Base-by-base conservation (phyloP, 2,888 invertebrate genomes). In the Helobdella robusta region DNA sequence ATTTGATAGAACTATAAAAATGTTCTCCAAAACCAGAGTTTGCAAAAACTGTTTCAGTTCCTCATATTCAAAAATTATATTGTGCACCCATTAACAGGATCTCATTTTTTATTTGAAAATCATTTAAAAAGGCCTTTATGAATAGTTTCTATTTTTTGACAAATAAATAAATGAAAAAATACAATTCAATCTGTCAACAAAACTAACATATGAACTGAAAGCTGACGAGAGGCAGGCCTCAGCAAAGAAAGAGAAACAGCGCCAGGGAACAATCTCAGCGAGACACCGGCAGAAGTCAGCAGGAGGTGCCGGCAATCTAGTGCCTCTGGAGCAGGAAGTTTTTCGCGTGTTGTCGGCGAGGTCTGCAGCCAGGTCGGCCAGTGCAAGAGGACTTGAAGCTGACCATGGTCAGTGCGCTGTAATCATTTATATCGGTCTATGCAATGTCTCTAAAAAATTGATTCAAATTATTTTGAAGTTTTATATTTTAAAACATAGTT, bases 251-350 rank as follows among this genome's bases (percentile, higher is more conserved):
- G 56, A 56, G 32, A 56, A 56, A 11, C 56, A 25, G 15, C 56
- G 56, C 56, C n/a, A 6, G n/a, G 56, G 56, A 4, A 32, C 56
- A 6, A 56, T 56, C 2, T 56, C 56, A 6, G 56, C 56, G 1
- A n/a, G 56, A 6, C 56, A 56, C 28, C 56, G 56, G 11, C 56
- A 56, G 28, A 56, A 56, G 23, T 1, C 56, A 28, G 56, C 32
- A 4, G 23, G 5, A 5, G 20, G 23, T 20, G 56, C 30, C 5
- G 28, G 30, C 8, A 30, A 5, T 30, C n/a, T n/a, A n/a, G 25
- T 18, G 28, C 28, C 56, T 30, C 32, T 56, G 56, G 56, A 56
- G 32, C 30, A 56, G n/a, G 56, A 56, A 56, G 56, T 56, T 3
- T 28, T 56, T 3, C 28, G 56, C 28, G 32, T 56, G 28, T 28